Conservation (phyloP, 2,888 invertebrate genomes). For the Lochmaea capreae region DNA sequence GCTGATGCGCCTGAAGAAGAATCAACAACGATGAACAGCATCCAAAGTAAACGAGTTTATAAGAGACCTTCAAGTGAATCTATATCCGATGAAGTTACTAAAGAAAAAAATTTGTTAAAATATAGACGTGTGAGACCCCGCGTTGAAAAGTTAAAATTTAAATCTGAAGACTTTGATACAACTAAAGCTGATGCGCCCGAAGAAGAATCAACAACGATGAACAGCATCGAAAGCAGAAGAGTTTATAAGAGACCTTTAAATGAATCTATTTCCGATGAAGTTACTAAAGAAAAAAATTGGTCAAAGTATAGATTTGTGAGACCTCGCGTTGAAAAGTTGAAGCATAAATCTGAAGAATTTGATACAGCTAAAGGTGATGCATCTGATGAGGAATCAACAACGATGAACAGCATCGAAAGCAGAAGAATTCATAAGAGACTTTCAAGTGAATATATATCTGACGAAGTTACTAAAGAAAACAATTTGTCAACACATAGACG, state of each 20-base stretch:
- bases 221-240: neutral
- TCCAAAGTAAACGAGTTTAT: neutral
- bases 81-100: no score
- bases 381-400: no score
- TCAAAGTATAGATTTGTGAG: neutral
- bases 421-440: neutral
- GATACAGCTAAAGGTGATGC: no score
- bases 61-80: no score
- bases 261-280: no score
- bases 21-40: neutral
- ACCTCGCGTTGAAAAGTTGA: neutral
- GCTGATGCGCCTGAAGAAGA: neutral
- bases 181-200: neutral
- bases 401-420: neutral
- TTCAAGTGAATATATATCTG: no score
- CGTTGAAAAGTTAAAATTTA: no score
- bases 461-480: no score
- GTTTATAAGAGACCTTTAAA: neutral
- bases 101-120: no score
- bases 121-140: neutral
- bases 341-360: no score
- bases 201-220: neutral
- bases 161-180: no score
- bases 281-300: no score
- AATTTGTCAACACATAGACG: neutral